A percentile compares a stretch with the other conserved stretches of the same genome.
phyloP scores from a whole-genome alignment of 2,113 vertebrate species.

The Nestor notabilis region DNA sequence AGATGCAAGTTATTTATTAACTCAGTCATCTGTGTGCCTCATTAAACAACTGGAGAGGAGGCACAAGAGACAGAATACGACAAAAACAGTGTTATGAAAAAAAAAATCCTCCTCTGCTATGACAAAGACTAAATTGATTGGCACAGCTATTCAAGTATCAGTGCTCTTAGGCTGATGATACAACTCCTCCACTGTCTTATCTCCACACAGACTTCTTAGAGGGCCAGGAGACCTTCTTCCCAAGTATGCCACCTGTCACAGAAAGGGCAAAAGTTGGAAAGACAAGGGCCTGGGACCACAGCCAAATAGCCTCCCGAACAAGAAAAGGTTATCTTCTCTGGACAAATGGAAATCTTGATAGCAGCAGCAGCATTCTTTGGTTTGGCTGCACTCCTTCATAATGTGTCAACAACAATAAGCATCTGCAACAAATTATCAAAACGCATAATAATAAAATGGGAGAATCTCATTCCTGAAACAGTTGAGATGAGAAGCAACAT shows the following conservation, averaged over 20 bases:
- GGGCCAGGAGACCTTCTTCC: neutral
- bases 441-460: neutral
- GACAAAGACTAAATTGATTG: neutral
- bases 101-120: neutral
- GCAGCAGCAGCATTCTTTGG: neutral
- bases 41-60: neutral
- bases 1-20: neutral
- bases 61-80: neutral
- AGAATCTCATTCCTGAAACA: neutral
- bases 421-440: neutral
- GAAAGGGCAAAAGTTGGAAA: neutral
- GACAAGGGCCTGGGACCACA: neutral
- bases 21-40: neutral
- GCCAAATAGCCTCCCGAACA: neutral
- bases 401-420: neutral
- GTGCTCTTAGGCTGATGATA: neutral
- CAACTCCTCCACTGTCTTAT: neutral
- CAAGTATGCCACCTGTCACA: neutral
- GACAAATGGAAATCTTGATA: neutral
- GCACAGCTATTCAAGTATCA: neutral
- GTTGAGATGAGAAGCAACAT: neutral
- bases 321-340: neutral
- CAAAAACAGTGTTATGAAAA: neutral
- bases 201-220: neutral
- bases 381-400: neutral